phyloP scores from a whole-genome alignment of 2,888 invertebrate genomes.

The Ariolimax columbianus region DNA sequence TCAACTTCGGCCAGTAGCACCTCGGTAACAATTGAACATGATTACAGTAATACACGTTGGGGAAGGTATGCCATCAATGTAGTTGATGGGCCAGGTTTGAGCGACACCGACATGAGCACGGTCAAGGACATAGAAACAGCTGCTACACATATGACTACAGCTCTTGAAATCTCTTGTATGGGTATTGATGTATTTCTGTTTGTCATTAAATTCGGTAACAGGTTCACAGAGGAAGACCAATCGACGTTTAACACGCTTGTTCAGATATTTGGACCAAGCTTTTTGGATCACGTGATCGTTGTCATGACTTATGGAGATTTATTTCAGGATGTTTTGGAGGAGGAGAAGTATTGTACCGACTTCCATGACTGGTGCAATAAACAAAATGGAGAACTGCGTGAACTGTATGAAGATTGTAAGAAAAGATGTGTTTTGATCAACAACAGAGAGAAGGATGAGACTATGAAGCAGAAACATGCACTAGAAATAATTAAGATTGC shows the following conservation, averaged over 20 bases:
- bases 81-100: neutral
- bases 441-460: neutral
- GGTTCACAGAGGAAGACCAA: neutral
- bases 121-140: neutral
- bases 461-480: neutral
- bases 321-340: neutral
- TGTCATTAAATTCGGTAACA: neutral
- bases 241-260: neutral
- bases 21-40: neutral
- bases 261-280: neutral
- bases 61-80: no score
- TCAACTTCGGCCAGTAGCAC: no score
- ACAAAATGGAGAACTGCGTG: neutral
- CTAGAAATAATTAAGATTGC: neutral
- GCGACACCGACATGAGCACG: neutral
- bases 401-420: neutral
- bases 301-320: no score
- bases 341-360: neutral
- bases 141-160: neutral
- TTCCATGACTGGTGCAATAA: neutral
- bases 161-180: neutral
- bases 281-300: no score
- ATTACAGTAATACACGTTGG: no score
- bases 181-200: neutral
- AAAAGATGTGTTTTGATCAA: neutral